Conservation (phyloP, 2,888 invertebrate genomes). For the Crepidodera aurea region DNA sequence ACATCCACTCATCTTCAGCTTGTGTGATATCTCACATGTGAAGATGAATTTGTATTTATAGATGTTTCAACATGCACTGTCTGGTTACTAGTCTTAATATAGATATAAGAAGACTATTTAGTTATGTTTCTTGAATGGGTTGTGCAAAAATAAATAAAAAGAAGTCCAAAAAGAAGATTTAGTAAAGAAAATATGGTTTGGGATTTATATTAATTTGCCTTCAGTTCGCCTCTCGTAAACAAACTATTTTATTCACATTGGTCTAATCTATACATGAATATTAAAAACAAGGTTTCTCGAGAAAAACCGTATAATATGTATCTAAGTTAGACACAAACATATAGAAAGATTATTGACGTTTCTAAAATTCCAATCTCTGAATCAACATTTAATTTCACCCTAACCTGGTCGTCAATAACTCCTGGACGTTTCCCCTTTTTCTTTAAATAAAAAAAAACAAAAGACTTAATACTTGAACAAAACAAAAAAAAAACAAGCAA, state of each 20-base stretch:
- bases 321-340: slow-evolving; percentile 61
- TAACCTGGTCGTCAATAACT: slow-evolving; percentile 78
- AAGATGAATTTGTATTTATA: no score
- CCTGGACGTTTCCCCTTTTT: slow-evolving; percentile 78
- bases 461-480: slow-evolving; percentile 50
- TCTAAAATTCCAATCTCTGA: slow-evolving; percentile 42
- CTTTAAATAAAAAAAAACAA: slow-evolving; percentile 70
- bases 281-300: slow-evolving; percentile 45
- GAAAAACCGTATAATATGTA: slow-evolving; percentile 41
- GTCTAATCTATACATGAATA: slow-evolving; percentile 47
- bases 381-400: slow-evolving; percentile 54
- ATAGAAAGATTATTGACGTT: slow-evolving; percentile 50
- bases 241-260: slow-evolving; percentile 46
- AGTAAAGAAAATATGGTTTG: no score
- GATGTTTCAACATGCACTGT: no score
- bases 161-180: neutral
- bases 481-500: slow-evolving; percentile 44
- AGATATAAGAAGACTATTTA: no score
- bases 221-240: slow-evolving; percentile 39
- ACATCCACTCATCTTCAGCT: no score
- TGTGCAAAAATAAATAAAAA: neutral
- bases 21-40: no score
- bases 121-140: no score
- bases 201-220: slow-evolving; percentile 8
- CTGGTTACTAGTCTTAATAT: no score